phyloP scores from a whole-genome alignment of 1,140 invertebrate species.

The Ruditapes philippinarum region DNA sequence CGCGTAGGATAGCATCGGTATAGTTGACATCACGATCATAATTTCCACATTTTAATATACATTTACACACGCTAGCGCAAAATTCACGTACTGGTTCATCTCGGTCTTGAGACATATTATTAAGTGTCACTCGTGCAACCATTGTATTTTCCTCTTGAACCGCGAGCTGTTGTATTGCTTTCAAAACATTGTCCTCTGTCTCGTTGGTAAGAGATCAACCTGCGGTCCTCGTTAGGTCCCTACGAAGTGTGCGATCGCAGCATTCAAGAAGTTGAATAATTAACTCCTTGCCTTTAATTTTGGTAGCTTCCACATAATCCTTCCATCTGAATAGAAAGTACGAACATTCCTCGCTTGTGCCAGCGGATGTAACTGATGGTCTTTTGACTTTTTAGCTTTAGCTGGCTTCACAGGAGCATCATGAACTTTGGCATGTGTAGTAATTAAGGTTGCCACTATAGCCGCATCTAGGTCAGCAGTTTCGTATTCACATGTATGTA shows the following conservation, averaged over 20 bases:
- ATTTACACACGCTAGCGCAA: background rate
- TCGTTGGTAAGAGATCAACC: constrained; percentile 18
- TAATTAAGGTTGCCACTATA: too few species aligned
- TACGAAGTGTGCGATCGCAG: constrained; percentile 47
- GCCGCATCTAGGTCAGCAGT: too few species aligned
- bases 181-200: constrained; percentile 48
- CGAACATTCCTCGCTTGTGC: constrained; percentile 12
- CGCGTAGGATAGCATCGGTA: background rate
- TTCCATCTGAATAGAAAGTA: background rate
- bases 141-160: constrained; percentile 62
- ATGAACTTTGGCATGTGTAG: too few species aligned
- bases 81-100: background rate
- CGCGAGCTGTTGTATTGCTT: constrained; percentile 25
- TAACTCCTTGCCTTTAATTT: constrained; percentile 13
- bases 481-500: background rate
- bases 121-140: background rate
- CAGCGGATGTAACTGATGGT: background rate
- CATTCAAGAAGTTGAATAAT: constrained; percentile 59
- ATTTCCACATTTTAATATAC: background rate
- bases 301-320: constrained; percentile 44
- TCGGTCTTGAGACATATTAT: background rate
- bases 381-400: background rate
- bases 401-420: too few species aligned
- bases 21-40: background rate
- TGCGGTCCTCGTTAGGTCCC: constrained; percentile 37